These are phyloP conservation scores for Argyrosomus japonicus DNA, from an alignment of 2,113 vertebrate genomes.

Conservation along the genomic window DNA sequence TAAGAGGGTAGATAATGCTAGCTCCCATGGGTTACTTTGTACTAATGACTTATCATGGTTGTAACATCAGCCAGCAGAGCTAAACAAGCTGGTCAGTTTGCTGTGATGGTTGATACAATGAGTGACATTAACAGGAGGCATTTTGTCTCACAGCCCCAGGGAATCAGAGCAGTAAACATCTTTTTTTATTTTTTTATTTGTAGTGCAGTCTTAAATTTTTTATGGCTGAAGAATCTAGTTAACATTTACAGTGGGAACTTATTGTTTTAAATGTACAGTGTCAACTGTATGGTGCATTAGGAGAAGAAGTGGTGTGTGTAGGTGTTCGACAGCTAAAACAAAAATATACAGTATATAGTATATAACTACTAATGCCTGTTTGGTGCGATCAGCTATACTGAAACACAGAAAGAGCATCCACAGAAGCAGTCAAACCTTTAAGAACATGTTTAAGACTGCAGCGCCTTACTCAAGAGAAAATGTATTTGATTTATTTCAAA, in stretches of 20 bases:
- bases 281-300: not conserved
- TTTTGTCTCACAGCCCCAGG: not conserved
- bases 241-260: not conserved
- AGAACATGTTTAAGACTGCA: too few relatives aligned
- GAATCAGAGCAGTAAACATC: not conserved
- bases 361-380: not conserved
- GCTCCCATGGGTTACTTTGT: not conserved
- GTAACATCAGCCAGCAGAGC: not conserved
- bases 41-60: not conserved
- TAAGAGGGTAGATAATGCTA: not conserved
- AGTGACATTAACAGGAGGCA: not conserved
- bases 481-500: not conserved
- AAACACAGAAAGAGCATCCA: not conserved
- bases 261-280: not conserved
- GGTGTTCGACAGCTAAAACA: not conserved
- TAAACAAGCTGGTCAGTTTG: not conserved
- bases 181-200: not conserved
- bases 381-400: not conserved
- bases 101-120: not conserved
- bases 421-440: not conserved
- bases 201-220: not conserved
- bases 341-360: not conserved
- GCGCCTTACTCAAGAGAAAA: not conserved
- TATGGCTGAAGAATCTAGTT: not conserved
- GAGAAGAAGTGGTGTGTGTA: not conserved